Conservation (phyloP, 2,888 invertebrate species). For the Lycocerus yunnanus region DNA sequence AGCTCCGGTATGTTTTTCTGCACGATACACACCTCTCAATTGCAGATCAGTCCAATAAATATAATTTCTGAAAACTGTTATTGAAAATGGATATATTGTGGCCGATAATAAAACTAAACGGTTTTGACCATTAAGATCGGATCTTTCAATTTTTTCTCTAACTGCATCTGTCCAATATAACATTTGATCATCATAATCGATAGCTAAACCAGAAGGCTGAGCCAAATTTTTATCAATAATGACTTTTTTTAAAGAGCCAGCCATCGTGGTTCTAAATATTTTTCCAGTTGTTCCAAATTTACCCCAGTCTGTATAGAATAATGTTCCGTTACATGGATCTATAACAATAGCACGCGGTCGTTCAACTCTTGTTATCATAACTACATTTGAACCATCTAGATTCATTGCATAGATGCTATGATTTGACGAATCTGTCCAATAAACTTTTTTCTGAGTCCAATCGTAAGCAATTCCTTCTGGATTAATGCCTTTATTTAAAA, state of each 20-base stretch:
- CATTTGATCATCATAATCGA: slow-evolving; percentile 92
- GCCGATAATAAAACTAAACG: slow-evolving; percentile 85
- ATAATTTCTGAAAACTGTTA: slow-evolving; percentile 86
- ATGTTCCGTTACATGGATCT: slow-evolving; percentile 93
- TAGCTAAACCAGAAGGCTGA: slow-evolving; percentile 93
- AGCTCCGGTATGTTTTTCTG: slow-evolving; percentile 96
- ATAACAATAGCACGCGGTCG: slow-evolving; percentile 93
- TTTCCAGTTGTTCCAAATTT: slow-evolving; percentile 90
- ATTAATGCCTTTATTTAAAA: slow-evolving; percentile 81
- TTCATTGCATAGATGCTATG: slow-evolving; percentile 96
- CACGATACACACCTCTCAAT: slow-evolving; percentile 90
- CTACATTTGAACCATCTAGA: slow-evolving; percentile 81
- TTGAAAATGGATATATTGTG: slow-evolving; percentile 94
- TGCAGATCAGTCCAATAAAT: slow-evolving; percentile 98
- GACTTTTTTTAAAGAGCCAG: slow-evolving; percentile 86
- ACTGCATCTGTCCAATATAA: slow-evolving; percentile 98
- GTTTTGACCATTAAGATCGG: slow-evolving; percentile 84
- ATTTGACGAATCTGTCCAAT: slow-evolving; percentile 96
- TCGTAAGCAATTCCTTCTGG: slow-evolving; percentile 95
- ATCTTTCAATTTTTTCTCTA: slow-evolving; percentile 91
- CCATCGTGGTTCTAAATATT: slow-evolving; percentile 95
- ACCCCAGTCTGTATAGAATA: slow-evolving; percentile 97
- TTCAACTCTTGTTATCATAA: slow-evolving; percentile 92
- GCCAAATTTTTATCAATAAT: slow-evolving; percentile 90
- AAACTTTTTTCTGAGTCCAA: slow-evolving; percentile 96